Percentiles rank a stretch among this genome's conserved stretches.
Conservation (phyloP, 2,888 invertebrate species). For the Dicroscelio sp. region DNA sequence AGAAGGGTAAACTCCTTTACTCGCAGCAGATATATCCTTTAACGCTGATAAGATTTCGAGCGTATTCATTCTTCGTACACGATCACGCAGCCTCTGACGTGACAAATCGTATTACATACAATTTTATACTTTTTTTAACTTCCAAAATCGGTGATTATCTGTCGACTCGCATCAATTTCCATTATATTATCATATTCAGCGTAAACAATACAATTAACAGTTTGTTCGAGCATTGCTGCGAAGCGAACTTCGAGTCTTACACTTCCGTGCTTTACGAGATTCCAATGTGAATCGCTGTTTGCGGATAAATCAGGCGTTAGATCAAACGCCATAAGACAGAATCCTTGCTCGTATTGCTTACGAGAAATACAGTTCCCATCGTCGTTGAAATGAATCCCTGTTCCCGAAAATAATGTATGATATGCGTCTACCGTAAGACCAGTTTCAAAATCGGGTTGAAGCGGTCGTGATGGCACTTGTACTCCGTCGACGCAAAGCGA, state of each 20-base stretch:
- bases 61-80: not conserved
- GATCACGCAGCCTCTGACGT: not conserved
- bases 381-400: conserved; percentile 79
- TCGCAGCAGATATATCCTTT: not conserved
- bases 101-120: too few relatives aligned
- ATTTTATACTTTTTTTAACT: too few relatives aligned
- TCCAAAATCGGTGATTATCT: not conserved
- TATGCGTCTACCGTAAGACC: conserved; percentile 81
- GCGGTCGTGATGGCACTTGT: conserved; percentile 72
- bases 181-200: conserved; percentile 87
- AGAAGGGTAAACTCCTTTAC: not conserved
- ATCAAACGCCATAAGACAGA: conserved; percentile 85
- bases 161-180: conserved; percentile 83
- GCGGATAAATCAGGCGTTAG: conserved; percentile 85
- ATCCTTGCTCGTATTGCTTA: conserved; percentile 75
- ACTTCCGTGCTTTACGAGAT: conserved; percentile 77
- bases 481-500: not conserved
- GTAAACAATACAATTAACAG: conserved; percentile 80
- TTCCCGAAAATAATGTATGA: conserved; percentile 83
- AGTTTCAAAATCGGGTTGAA: conserved; percentile 77
- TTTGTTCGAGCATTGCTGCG: not conserved
- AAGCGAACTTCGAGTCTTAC: conserved; percentile 84
- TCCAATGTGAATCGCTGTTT: conserved; percentile 78
- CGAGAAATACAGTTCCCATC: conserved; percentile 78
- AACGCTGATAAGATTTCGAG: not conserved